Conservation (phyloP, 2,888 invertebrate genomes). For the Macrosoma leucophasiata region DNA sequence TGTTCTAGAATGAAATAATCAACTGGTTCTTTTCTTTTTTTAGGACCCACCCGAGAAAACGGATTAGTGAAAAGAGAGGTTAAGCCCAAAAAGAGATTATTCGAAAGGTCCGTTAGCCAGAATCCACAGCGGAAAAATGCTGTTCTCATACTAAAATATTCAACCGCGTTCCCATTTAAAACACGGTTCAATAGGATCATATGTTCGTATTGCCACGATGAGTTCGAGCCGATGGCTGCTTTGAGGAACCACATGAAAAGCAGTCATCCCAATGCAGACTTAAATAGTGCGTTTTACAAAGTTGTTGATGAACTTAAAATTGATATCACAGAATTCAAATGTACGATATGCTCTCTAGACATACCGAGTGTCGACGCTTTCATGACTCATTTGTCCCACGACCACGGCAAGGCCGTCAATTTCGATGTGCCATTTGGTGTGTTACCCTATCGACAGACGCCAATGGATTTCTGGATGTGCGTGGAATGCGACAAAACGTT, state of each 20-base stretch:
- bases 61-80: slow-evolving; percentile 51
- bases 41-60: slow-evolving; percentile 61
- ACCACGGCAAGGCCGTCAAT: slow-evolving; percentile 52
- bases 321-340: slow-evolving; percentile 59
- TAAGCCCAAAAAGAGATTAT: slow-evolving; percentile 67
- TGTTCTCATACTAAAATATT: slow-evolving; percentile 58
- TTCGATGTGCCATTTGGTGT: slow-evolving; percentile 62
- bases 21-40: slow-evolving; percentile 67
- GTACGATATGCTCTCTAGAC: slow-evolving; percentile 48
- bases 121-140: slow-evolving; percentile 67
- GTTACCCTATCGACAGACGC: slow-evolving; percentile 56
- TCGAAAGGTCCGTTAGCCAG: slow-evolving; percentile 67
- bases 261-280: slow-evolving; percentile 53
- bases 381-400: slow-evolving; percentile 54
- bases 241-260: slow-evolving; percentile 55
- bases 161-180: slow-evolving; percentile 64
- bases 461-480: slow-evolving; percentile 57
- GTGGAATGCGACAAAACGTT: slow-evolving; percentile 60
- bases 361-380: slow-evolving; percentile 49
- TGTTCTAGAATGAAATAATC: slow-evolving; percentile 51
- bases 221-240: slow-evolving; percentile 57
- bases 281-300: slow-evolving; percentile 65
- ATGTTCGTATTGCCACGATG: slow-evolving; percentile 65
- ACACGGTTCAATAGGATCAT: slow-evolving; percentile 65
- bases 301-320: slow-evolving; percentile 61